Evolutionary conservation across 2,797 vertebrate genomes (phyloP).

Genomic region (Euthynnus affinis): DNA sequence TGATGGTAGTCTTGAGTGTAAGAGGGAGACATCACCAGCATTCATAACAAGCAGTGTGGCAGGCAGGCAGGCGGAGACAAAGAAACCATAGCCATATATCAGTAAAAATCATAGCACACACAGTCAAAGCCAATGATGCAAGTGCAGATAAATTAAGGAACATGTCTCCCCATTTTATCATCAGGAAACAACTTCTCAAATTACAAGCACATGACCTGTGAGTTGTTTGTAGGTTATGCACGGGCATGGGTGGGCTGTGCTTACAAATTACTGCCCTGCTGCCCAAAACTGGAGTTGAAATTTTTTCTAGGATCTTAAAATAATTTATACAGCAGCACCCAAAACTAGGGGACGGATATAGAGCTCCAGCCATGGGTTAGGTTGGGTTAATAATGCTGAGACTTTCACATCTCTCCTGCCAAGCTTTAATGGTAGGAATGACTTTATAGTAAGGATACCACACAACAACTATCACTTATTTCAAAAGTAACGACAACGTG

Average conservation of each 20-base stretch:
- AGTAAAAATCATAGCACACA: background rate
- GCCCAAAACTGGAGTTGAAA: background rate
- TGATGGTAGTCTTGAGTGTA: constrained; percentile 58
- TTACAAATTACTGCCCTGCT: background rate
- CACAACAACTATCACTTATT: background rate
- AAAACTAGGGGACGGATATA: too few relatives aligned
- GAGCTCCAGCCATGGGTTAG: background rate
- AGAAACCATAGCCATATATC: constrained; percentile 6
- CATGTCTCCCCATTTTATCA: background rate
- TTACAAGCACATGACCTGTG: background rate
- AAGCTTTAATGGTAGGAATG: background rate
- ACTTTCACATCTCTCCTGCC: background rate
- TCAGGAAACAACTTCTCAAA: background rate
- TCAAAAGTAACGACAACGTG: background rate
- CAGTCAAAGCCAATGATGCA: background rate
- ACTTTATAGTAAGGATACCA: background rate
- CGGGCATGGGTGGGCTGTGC: background rate
- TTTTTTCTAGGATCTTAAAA: too few relatives aligned
- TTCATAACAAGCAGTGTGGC: constrained; percentile 25
- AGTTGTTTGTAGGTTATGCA: background rate
- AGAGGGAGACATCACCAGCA: constrained; percentile 76
- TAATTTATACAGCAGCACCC: too few relatives aligned
- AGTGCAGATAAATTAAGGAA: background rate
- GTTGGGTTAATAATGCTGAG: background rate
- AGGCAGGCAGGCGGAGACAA: constrained; percentile 10